A percentile compares a stretch with the other conserved stretches of the same genome.
Evolutionary conservation across 2,113 vertebrate genomes (phyloP).

Genomic region (Struthio camelus): DNA sequence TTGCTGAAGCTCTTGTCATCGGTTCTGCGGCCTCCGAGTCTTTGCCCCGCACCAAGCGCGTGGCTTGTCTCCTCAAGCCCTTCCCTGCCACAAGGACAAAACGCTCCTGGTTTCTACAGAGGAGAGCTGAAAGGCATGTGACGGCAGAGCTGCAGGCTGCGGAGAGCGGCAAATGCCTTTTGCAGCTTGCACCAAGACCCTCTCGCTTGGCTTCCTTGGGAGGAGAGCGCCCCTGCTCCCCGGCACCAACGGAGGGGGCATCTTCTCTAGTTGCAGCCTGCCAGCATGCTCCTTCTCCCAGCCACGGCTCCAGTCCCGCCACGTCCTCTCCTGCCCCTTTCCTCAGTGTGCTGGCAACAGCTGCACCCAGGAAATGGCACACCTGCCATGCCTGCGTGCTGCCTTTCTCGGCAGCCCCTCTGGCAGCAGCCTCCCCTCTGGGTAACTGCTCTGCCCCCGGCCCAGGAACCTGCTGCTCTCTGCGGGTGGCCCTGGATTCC

Average conservation of each 20-base stretch:
- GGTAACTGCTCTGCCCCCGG: neutral
- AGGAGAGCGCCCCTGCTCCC: neutral
- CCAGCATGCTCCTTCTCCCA: neutral
- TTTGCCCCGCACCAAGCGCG: too few relatives aligned
- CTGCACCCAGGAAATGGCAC: neutral
- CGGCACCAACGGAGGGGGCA: too few relatives aligned
- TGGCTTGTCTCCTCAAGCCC: too few relatives aligned
- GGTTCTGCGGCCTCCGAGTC: too few relatives aligned
- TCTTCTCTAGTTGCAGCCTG: neutral
- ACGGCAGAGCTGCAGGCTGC: too few relatives aligned
- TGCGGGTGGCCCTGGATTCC: neutral
- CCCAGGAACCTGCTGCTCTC: neutral
- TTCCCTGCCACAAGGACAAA: too few relatives aligned
- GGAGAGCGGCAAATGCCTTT: neutral
- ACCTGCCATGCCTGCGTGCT: neutral
- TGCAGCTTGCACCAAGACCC: too few relatives aligned
- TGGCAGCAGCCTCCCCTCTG: neutral
- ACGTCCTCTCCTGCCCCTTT: neutral
- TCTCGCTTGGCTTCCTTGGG: too few relatives aligned
- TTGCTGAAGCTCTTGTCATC: too few relatives aligned
- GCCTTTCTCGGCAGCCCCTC: neutral
- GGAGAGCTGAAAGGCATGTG: too few relatives aligned
- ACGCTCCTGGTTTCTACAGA: too few relatives aligned
- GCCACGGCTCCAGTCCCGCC: neutral
- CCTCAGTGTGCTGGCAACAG: neutral